phyloP scores from a whole-genome alignment of 2,797 vertebrate genomes.

The Sebastes steindachneri region DNA sequence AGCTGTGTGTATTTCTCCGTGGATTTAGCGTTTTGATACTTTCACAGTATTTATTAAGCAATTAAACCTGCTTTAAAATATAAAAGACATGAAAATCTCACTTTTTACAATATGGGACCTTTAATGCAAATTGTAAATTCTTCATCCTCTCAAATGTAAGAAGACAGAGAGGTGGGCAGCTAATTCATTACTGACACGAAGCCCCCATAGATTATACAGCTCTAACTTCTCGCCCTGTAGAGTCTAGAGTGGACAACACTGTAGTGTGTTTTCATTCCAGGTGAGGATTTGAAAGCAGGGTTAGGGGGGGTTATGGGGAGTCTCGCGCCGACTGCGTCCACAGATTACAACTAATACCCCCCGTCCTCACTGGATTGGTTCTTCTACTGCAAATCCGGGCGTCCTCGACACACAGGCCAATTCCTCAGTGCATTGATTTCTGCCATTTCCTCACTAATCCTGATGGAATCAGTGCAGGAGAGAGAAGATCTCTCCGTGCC shows the following conservation, averaged over 20 bases:
- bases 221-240: background rate
- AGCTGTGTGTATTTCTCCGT: too few species aligned
- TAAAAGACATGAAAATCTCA: too few species aligned
- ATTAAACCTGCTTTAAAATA: too few species aligned
- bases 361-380: slow-evolving; percentile 36
- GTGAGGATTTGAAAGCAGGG: slow-evolving; percentile 24
- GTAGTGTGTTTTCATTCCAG: slow-evolving; percentile 3
- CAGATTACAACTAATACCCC: slow-evolving; percentile 60
- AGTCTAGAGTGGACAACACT: background rate
- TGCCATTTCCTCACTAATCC: slow-evolving; percentile 65
- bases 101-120: too few species aligned
- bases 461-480: slow-evolving; percentile 50
- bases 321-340: slow-evolving; percentile 12
- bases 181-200: background rate
- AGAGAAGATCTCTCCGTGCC: slow-evolving; percentile 23
- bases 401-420: slow-evolving; percentile 36
- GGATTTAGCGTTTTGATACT: too few species aligned
- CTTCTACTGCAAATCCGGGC: slow-evolving; percentile 25
- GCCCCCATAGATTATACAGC: background rate
- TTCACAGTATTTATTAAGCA: too few species aligned
- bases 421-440: slow-evolving; percentile 65
- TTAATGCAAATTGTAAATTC: background rate
- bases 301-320: background rate
- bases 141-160: background rate
- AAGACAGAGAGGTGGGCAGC: background rate